Conservation (phyloP, 2,113 vertebrate genomes). For the Corythornis madagascariensis region DNA sequence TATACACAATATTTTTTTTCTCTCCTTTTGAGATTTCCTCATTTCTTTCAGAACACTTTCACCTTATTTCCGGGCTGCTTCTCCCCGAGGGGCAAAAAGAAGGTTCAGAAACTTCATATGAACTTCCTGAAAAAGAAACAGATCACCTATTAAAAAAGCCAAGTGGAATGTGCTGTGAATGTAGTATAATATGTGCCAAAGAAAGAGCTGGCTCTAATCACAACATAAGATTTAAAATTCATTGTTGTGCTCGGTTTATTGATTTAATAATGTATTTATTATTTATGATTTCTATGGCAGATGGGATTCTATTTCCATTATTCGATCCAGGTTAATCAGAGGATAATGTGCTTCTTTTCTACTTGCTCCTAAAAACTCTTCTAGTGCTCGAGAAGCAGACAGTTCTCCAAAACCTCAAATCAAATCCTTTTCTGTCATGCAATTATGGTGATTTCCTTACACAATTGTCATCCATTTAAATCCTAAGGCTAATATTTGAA, state of each 20-base stretch:
- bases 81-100: not conserved
- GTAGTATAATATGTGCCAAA: slow-evolving; percentile 34
- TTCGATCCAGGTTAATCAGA: slow-evolving; percentile 39
- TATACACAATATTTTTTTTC: not conserved
- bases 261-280: slow-evolving; percentile 61
- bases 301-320: slow-evolving; percentile 27
- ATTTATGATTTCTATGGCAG: slow-evolving; percentile 47
- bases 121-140: slow-evolving; percentile 71
- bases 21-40: slow-evolving; percentile 48
- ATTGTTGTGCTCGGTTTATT: slow-evolving; percentile 34
- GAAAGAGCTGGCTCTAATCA: slow-evolving; percentile 55
- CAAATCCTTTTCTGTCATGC: not conserved
- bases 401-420: not conserved
- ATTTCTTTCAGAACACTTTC: slow-evolving; percentile 54
- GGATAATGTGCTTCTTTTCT: slow-evolving; percentile 15
- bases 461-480: not conserved
- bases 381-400: not conserved
- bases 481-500: not conserved
- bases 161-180: slow-evolving; percentile 45
- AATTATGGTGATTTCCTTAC: not conserved
- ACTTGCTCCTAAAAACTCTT: slow-evolving; percentile 6
- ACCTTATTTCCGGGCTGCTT: slow-evolving; percentile 54
- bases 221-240: slow-evolving; percentile 34
- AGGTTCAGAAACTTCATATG: slow-evolving; percentile 57
- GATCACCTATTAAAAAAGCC: slow-evolving; percentile 56